Evolutionary conservation across 2,888 invertebrate species (phyloP), one percentile per base, ranked within the genome.

Genomic region (Andricus quercusramuli): DNA sequence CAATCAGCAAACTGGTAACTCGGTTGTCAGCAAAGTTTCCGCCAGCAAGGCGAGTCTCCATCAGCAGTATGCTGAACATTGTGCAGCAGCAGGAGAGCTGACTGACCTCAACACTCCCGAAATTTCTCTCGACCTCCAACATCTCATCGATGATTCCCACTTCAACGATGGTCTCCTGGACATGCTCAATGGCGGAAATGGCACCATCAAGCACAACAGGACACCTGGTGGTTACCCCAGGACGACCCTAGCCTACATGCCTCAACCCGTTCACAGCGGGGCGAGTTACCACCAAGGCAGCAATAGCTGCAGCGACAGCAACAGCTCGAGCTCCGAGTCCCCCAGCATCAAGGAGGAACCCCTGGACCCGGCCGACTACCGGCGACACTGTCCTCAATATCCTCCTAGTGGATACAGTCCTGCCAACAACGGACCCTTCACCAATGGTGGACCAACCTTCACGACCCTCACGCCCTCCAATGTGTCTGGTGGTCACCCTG

Each of bases 51-150:
- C 96, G 87, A 95, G 95, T 89, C 94, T 96, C 89, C 94, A 96
- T 88, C 95, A 96, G 82, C 95, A 95, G 86, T 96, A 96, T 93
- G 95, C 96, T 83, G 96, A 97, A 81, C 96, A 96, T 83, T 92
- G 92, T 83, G 93, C 93, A 62, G 93, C 94, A 37, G 94, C 94
- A 82, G 94, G 94, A 66, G 97, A 98, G 91, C 93, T 98, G 83
- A 96, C 97, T 91, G 98, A 98, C 92, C 95, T 98, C 90, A 98
- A 97, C 93, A 97, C 97, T 81, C 97, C 98, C 86, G 98, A 98
- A 93, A 97, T 98, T 92, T 97, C 97, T 85, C 94, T 98, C 90
- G 98, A 98, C 91, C 94, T 98, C 86, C 98, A 98, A 91, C 97
- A 97, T 93, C 95, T 98, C 89, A 98, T 98, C 91, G 98, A 98